Percentiles rank a stretch among this genome's conserved stretches.
Evolutionary conservation across 2,888 invertebrate species (phyloP).

Genomic region (Rosalia funebris): DNA sequence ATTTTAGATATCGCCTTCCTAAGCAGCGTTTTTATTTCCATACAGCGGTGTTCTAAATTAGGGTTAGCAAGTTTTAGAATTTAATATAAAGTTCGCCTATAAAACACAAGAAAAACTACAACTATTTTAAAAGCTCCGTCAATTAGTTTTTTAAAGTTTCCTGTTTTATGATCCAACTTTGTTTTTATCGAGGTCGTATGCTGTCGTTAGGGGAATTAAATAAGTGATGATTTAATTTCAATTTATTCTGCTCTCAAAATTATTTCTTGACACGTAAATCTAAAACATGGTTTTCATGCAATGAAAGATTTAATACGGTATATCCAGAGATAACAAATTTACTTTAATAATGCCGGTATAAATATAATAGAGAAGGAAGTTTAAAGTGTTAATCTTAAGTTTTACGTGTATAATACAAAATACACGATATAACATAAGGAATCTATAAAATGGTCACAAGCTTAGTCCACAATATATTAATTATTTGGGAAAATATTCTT

Average conservation of each 20-base stretch:
- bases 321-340: too few species aligned
- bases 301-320: too few species aligned
- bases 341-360: too few species aligned
- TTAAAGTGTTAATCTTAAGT: too few species aligned
- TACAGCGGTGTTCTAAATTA: conserved; percentile 42
- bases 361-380: too few species aligned
- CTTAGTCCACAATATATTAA: too few species aligned
- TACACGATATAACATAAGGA: too few species aligned
- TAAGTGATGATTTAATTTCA: conserved; percentile 37
- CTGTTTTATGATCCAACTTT: conserved; percentile 37
- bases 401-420: too few species aligned
- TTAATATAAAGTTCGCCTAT: conserved; percentile 44
- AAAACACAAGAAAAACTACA: conserved; percentile 39
- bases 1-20: conserved; percentile 11
- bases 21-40: conserved; percentile 33
- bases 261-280: too few species aligned
- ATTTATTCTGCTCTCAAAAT: conserved; percentile 27
- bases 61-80: conserved; percentile 44
- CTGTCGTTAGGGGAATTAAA: conserved; percentile 30
- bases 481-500: too few species aligned
- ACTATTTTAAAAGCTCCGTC: conserved; percentile 45
- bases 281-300: too few species aligned
- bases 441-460: too few species aligned
- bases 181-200: conserved; percentile 38
- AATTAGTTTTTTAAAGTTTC: conserved; percentile 43